These are phyloP conservation scores for Motacilla tschutschensis DNA, from an alignment of 2,113 vertebrate genomes.

Conservation along the genomic window DNA sequence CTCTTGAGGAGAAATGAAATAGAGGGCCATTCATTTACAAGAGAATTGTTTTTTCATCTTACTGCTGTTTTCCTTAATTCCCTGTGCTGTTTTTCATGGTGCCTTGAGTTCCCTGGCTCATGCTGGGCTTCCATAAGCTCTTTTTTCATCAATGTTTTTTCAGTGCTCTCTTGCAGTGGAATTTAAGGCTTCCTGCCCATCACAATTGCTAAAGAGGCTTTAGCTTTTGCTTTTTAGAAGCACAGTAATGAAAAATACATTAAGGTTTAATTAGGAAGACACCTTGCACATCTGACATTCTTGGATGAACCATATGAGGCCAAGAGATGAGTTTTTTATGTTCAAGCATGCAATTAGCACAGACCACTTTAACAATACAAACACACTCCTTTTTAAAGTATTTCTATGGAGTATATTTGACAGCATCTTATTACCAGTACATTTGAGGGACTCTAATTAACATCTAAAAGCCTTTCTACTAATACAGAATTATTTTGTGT, in stretches of 20 bases:
- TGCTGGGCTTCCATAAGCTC: conserved; percentile 21
- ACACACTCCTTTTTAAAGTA: neutral
- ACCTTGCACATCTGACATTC: neutral
- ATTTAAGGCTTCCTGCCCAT: neutral
- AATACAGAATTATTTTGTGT: neutral
- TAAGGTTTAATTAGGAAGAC: conserved; percentile 11
- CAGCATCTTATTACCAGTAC: neutral
- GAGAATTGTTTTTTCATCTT: conserved; percentile 26
- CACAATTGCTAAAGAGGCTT: neutral
- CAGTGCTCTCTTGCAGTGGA: neutral
- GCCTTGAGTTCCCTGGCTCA: conserved; percentile 9
- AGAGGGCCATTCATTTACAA: neutral
- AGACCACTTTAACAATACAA: neutral
- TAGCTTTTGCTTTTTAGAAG: conserved; percentile 10
- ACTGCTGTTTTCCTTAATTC: conserved; percentile 29
- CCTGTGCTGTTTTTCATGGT: conserved; percentile 14
- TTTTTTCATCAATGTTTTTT: neutral
- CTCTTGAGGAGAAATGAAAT: conserved; percentile 8
- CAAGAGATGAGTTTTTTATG: neutral
- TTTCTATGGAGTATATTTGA: neutral
- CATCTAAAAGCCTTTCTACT: neutral
- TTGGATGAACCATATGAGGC: neutral
- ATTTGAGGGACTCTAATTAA: neutral
- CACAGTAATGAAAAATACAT: conserved; percentile 35
- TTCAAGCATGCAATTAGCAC: neutral